Base-by-base conservation (phyloP, 2,888 invertebrate genomes). In the Aromia moschata region DNA sequence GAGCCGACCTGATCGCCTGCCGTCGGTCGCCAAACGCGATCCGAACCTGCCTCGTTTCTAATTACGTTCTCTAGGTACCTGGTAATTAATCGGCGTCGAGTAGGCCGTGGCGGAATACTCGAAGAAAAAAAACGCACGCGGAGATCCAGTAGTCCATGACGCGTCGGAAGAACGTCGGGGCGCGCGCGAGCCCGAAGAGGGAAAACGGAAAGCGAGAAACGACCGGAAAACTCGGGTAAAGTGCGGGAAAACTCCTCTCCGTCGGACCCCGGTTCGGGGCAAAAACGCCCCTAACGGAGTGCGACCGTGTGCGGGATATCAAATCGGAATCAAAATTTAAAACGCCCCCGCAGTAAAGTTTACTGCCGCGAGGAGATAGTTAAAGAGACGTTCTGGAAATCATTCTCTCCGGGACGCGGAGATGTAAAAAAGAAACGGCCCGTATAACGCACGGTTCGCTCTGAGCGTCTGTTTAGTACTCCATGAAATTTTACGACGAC, bases 401-500 rank as follows among this genome's bases (percentile, higher is more conserved):
- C 73, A 72, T 75, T 72, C 68, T 64, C 59, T 59, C 60, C 63
- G 68, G 65, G n/a, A n/a, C n/a, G n/a, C 63, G 65, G 41, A 59
- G 56, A 64, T 58, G 62, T 65, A 67, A 62, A 61, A 69, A 72
- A 70, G 71, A 68, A 66, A 59, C 58, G 64, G 38, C 40, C 69
- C 72, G 65, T 75, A 74, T 72, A 74, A 76, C 74, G n/a, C n/a
- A 71, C 75, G 73, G 70, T 65, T 64, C 64, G 67, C 65, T 52
- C 62, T 20, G 38, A 49, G 38, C 49, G 70, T 65, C 73, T 69
- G 75, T 78, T 79, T 79, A 77, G 74, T 77, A 72, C 75, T 71
- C 74, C 75, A 77, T 77, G 77, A 79, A 78, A 78, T 76, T 79
- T 79, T 78, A 79, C 74, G 77, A 77, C 76, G 64, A 74, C 67